These are phyloP conservation scores for Cichlasoma orientale DNA, from an alignment of 2,797 vertebrate species.

Conservation along the genomic window DNA sequence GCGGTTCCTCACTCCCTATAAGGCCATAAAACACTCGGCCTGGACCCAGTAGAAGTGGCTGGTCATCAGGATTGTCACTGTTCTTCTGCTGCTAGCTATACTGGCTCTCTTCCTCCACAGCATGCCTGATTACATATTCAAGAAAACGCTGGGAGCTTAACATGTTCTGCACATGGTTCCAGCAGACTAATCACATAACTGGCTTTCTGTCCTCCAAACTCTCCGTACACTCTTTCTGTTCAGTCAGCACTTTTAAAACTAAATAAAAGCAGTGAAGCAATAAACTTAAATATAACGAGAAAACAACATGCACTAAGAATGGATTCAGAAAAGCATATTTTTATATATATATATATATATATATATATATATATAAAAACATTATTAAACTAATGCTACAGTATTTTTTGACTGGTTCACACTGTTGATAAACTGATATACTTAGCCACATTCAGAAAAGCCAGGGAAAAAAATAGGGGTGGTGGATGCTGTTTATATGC, in stretches of 20 bases:
- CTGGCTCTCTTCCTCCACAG: constrained; percentile 91
- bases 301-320: not conserved
- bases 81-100: constrained; percentile 85
- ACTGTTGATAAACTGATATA: not conserved
- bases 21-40: constrained; percentile 91
- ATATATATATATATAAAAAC: no score
- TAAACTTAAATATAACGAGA: not conserved
- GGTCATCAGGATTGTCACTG: constrained; percentile 89
- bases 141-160: constrained; percentile 91
- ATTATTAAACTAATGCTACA: not conserved
- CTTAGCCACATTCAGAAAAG: not conserved
- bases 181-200: constrained; percentile 37
- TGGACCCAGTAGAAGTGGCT: constrained; percentile 94
- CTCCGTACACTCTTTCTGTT: not conserved
- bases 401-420: not conserved
- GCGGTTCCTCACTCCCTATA: constrained; percentile 94
- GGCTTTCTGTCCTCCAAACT: not conserved
- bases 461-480: rapidly evolving
- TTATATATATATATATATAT: no score
- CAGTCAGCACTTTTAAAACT: not conserved
- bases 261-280: not conserved
- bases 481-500: rapidly evolving
- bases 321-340: not conserved
- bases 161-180: constrained; percentile 46
- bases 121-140: constrained; percentile 94